Conservation (phyloP, 1,140 invertebrate species). For the Argopecten irradians region DNA sequence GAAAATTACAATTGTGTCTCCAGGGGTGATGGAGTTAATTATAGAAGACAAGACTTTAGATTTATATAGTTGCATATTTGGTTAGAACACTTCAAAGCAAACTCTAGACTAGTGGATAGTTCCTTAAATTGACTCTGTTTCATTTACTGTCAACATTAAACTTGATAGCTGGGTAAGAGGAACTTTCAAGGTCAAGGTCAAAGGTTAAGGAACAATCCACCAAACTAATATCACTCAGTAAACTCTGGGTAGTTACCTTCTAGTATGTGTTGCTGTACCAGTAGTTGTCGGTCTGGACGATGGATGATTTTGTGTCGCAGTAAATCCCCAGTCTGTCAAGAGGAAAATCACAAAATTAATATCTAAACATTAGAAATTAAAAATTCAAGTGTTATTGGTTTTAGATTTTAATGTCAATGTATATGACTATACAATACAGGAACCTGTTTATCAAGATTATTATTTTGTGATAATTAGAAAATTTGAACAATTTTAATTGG, state of each 20-base stretch:
- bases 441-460: too few relatives aligned
- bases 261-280: constrained; percentile 96
- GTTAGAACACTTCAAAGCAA: constrained; percentile 11
- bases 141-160: neutral
- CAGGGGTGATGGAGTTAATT: too few relatives aligned
- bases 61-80: neutral
- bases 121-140: neutral
- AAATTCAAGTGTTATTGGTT: too few relatives aligned
- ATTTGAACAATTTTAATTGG: too few relatives aligned
- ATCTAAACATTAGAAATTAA: neutral
- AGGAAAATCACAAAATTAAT: constrained; percentile 30
- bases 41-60: too few relatives aligned
- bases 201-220: neutral
- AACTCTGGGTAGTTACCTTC: constrained; percentile 80
- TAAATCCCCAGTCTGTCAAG: constrained; percentile 89
- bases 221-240: neutral
- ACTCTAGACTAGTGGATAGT: neutral
- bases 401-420: too few relatives aligned
- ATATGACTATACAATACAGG: too few relatives aligned
- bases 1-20: too few relatives aligned
- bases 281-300: constrained; percentile 92
- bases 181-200: neutral
- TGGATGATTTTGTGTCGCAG: constrained; percentile 97
- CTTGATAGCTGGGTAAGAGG: neutral
- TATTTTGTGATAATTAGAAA: too few relatives aligned